Conservation (phyloP, 1,140 invertebrate genomes). For the Pantala flavescens region DNA sequence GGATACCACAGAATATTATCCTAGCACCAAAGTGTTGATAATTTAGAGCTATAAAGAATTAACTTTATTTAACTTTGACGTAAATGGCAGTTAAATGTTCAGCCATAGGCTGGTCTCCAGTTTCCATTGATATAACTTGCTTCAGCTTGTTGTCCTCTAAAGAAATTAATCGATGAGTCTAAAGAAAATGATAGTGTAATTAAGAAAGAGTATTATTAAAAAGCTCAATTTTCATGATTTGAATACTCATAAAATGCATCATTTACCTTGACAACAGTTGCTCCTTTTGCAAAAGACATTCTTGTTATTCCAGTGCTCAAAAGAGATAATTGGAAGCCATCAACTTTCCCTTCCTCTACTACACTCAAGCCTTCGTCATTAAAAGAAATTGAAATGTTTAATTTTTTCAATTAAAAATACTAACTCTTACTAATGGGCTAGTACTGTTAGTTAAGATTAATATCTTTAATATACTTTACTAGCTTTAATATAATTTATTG, state of each 20-base stretch:
- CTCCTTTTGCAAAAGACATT: slow-evolving; percentile 42
- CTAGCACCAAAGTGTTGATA: no score
- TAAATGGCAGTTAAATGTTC: slow-evolving; percentile 48
- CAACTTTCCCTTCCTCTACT: slow-evolving; percentile 43
- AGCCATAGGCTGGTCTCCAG: slow-evolving; percentile 40
- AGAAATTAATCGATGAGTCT: slow-evolving; percentile 36
- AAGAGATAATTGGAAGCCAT: slow-evolving; percentile 32
- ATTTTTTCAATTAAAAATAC: neutral
- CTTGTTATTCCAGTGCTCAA: slow-evolving; percentile 39
- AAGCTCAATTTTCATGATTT: neutral
- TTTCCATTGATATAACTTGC: slow-evolving; percentile 46
- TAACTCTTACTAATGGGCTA: neutral
- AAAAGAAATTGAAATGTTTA: neutral
- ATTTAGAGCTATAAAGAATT: no score
- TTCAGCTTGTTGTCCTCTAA: slow-evolving; percentile 39
- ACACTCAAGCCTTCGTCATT: slow-evolving; percentile 36
- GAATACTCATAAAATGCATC: neutral
- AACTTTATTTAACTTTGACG: slow-evolving; percentile 27
- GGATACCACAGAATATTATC: no score
- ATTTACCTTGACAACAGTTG: slow-evolving; percentile 39
- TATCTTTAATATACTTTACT: neutral
- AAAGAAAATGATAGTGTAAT: slow-evolving; percentile 14
- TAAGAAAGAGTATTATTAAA: slow-evolving; percentile 15
- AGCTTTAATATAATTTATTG: neutral
- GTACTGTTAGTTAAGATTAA: neutral